Evolutionary conservation across 2,888 invertebrate genomes (phyloP).

Genomic region (Eupithecia exiguata): DNA sequence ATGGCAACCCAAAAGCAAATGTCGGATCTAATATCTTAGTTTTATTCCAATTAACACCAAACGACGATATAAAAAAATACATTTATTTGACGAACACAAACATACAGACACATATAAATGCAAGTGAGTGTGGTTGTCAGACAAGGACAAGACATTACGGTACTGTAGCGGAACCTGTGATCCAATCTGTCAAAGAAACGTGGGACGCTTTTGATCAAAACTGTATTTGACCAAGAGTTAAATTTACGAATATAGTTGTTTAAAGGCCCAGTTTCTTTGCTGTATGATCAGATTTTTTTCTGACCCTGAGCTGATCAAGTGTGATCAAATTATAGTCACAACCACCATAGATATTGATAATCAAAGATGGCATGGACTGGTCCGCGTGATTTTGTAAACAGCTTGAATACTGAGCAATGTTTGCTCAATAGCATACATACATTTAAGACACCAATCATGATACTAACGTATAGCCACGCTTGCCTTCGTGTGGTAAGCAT

Average conservation of each 20-base stretch:
- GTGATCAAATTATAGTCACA: conserved; percentile 37
- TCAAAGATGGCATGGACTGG: conserved; percentile 62
- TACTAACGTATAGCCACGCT: background rate
- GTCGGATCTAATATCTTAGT: conserved; percentile 68
- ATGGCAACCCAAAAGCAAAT: conserved; percentile 80
- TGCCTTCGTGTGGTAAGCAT: conserved; percentile 8
- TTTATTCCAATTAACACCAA: conserved; percentile 50
- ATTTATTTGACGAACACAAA: conserved; percentile 43
- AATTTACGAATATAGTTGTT: background rate
- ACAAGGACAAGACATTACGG: conserved; percentile 57
- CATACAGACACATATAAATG: conserved; percentile 68
- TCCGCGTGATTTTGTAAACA: conserved; percentile 54
- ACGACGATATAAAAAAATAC: conserved; percentile 45
- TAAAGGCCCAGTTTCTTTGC: conserved; percentile 28
- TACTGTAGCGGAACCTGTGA: conserved; percentile 69
- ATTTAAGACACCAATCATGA: background rate
- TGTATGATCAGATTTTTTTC: conserved; percentile 21
- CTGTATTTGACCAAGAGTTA: background rate
- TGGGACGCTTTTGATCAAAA: conserved; percentile 10
- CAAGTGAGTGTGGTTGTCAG: conserved; percentile 81
- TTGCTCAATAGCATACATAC: conserved; percentile 1
- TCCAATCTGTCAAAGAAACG: conserved; percentile 45
- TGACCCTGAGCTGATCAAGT: conserved; percentile 12
- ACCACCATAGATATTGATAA: conserved; percentile 68
- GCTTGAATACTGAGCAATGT: conserved; percentile 33